A percentile compares a stretch with the other conserved stretches of the same genome.
phyloP scores from a whole-genome alignment of 2,888 invertebrate species.

The Drosophila engyochracea region DNA sequence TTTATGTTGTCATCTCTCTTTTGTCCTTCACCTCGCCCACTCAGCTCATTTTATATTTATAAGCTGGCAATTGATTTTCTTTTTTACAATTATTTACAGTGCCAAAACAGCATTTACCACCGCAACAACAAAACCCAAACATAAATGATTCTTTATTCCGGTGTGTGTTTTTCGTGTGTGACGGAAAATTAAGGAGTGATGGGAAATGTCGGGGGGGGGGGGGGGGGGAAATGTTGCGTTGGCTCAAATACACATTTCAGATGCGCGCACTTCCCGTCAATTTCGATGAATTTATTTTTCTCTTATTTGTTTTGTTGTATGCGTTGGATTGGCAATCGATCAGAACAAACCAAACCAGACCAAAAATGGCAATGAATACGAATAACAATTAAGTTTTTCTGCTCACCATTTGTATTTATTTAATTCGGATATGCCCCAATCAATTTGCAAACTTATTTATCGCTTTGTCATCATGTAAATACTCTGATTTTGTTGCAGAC shows the following conservation, averaged over 20 bases:
- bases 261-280: slow-evolving; percentile 17
- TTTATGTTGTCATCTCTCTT: not conserved
- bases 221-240: slow-evolving; percentile 12
- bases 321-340: slow-evolving; percentile 19
- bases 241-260: not conserved
- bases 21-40: not conserved
- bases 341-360: not conserved
- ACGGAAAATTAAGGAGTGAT: slow-evolving; percentile 8
- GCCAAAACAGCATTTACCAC: slow-evolving; percentile 44
- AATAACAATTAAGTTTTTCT: slow-evolving; percentile 37
- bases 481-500: not conserved
- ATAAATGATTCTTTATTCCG: slow-evolving; percentile 24
- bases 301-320: slow-evolving; percentile 2
- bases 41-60: slow-evolving; percentile 61
- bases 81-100: slow-evolving; percentile 54
- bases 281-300: slow-evolving; percentile 2
- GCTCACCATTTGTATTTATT: not conserved
- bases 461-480: slow-evolving; percentile 22
- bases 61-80: slow-evolving; percentile 58
- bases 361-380: slow-evolving; percentile 6
- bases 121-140: slow-evolving; percentile 30
- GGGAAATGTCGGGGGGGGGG: not conserved
- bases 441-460: not conserved
- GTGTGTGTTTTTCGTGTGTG: not conserved
- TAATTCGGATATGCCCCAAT: not conserved